A percentile compares a stretch with the other conserved stretches of the same genome.
Conservation (phyloP, 37 sponge, comb jelly and placozoan species). For the Agelas oroides region DNA sequence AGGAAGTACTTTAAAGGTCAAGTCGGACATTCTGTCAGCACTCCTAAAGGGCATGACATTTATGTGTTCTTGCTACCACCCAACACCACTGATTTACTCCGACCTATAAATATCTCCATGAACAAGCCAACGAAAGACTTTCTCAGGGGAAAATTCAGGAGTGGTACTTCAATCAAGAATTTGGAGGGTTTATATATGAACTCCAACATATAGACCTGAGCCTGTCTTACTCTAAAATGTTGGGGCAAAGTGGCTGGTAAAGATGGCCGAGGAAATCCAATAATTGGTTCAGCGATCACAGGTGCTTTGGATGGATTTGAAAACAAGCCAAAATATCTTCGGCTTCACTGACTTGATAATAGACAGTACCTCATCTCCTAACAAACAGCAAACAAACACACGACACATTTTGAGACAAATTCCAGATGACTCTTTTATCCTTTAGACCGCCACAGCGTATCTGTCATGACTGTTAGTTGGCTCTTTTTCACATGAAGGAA, state of each 20-base stretch:
- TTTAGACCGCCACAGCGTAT: conserved; percentile 42
- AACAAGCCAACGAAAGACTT: conserved; percentile 61
- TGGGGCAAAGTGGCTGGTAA: conserved; percentile 66
- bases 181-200: background rate
- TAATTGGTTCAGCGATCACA: conserved; percentile 15
- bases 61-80: conserved; percentile 49
- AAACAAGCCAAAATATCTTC: conserved; percentile 9
- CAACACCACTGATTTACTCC: conserved; percentile 55
- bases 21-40: background rate
- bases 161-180: conserved; percentile 46
- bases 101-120: conserved; percentile 55
- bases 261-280: conserved; percentile 22
- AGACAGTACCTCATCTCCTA: conserved; percentile 31
- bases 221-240: conserved; percentile 54
- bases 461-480: conserved; percentile 30
- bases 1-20: conserved; percentile 38
- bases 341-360: conserved; percentile 21
- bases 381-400: conserved; percentile 28
- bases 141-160: conserved; percentile 25
- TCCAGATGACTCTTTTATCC: conserved; percentile 11
- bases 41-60: conserved; percentile 51
- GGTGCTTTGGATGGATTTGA: background rate
- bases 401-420: conserved; percentile 19
- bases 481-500: conserved; percentile 15
- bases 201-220: conserved; percentile 6